Base-by-base conservation (phyloP, 2,797 vertebrate species). In the Anabacerthia variegaticeps region DNA sequence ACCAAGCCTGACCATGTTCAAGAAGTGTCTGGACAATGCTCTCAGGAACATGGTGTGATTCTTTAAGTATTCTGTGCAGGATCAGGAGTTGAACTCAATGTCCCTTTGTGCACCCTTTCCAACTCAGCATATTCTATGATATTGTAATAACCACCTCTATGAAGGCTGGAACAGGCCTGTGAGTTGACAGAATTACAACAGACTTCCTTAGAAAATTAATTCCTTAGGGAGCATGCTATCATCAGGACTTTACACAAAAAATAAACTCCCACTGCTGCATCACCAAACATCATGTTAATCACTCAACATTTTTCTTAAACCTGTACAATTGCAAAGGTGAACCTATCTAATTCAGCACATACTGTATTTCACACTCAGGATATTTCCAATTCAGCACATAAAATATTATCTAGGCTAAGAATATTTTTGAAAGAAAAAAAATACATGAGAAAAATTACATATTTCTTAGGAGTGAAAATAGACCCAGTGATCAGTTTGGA, bases 41-140 rank as follows among this genome's bases (percentile, higher is more conserved):
- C 12, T 71, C 14, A 10, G n/a, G 39, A 18, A 46, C 30, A 32
- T 2, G 6, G 5, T 26, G 37, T 58, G 3, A 34, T 22, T 19
- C 21, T 58, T 1, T 0, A 6, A 7, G 10, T 58, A 24, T 30
- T n/a, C 44, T 59, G 24, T 0, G 0, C 9, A 39, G 17, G 14
- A n/a, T 14, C 12, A 28, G 23, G 24, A 58, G 28, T 7, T 51
- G 20, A 12, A 65, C 24, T 34, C 1, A 0, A 8, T 55, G 32
- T 55, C 51, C 51, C 28, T 28, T 63, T 17, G n/a, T 26, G 14
- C 7, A 2, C 52, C 24, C n/a, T 37, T 46, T 52, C 28, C 44
- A 39, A 27, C 37, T 39, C 21, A 41, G 10, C 5, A 23, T 3
- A 0, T 65, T 76, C 49, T 49, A 6, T 28, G 13, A 37, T 62